Percentiles rank a stretch among this genome's conserved stretches.
Evolutionary conservation across 1,140 invertebrate species (phyloP).

Genomic region (Zelostemma sp.): DNA sequence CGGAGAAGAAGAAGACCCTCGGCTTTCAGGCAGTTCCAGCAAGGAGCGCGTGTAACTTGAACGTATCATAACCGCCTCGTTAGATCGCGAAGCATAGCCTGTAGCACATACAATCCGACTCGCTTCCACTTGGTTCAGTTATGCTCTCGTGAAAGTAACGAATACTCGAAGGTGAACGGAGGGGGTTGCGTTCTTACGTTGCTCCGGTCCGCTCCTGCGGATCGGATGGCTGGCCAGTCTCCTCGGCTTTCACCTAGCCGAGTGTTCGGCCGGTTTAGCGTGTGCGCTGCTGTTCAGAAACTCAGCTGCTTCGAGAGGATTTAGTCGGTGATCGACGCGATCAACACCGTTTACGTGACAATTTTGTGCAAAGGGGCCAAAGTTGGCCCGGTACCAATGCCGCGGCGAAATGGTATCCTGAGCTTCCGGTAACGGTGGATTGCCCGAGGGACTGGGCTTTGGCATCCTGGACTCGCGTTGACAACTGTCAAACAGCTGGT

Average conservation of each 20-base stretch:
- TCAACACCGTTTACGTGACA: not conserved
- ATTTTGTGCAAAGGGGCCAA: not conserved
- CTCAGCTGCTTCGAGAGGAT: not conserved
- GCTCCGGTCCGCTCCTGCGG: constrained; percentile 38
- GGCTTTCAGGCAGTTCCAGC: too few species aligned
- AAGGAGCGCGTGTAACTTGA: too few species aligned
- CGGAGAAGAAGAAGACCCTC: too few species aligned
- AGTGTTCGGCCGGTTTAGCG: constrained; percentile 23
- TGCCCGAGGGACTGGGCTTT: not conserved
- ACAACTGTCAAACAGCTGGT: constrained; percentile 42
- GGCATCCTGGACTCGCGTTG: constrained; percentile 2
- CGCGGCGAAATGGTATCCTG: not conserved
- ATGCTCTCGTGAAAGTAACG: constrained; percentile 60
- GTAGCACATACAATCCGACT: constrained; percentile 22
- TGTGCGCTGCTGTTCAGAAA: not conserved
- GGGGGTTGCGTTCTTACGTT: constrained; percentile 37
- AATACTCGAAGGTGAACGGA: constrained; percentile 44
- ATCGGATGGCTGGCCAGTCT: constrained; percentile 36
- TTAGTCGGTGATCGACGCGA: not conserved
- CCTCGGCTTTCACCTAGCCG: constrained; percentile 56
- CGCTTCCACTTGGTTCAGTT: constrained; percentile 32
- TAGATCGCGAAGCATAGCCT: constrained; percentile 9
- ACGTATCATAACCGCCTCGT: not conserved
- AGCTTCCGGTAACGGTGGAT: not conserved
- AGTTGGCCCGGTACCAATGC: not conserved